Conservation (phyloP, 2,888 invertebrate genomes). For the Prenolepis imparis region DNA sequence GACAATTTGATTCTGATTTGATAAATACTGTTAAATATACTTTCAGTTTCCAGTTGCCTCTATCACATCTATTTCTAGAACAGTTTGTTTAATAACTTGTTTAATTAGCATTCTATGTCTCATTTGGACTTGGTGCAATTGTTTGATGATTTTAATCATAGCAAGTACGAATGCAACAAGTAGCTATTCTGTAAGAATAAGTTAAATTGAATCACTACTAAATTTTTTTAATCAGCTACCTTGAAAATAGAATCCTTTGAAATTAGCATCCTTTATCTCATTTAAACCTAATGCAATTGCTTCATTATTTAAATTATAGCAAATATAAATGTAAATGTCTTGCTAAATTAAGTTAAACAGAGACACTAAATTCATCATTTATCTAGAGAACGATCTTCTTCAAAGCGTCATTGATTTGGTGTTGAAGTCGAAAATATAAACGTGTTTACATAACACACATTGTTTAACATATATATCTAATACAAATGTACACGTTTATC, state of each 20-base stretch:
- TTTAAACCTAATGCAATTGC: background rate
- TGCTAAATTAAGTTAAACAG: constrained; percentile 18
- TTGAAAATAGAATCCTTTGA: constrained; percentile 7
- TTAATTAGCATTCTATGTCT: constrained; percentile 12
- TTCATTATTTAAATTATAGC: constrained; percentile 17
- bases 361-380: constrained; percentile 19
- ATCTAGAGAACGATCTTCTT: constrained; percentile 10
- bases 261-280: background rate
- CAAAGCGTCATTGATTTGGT: constrained; percentile 41
- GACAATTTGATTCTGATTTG: constrained; percentile 67
- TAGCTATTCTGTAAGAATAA: constrained; percentile 6
- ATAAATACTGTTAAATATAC: constrained; percentile 65
- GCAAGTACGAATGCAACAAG: constrained; percentile 1
- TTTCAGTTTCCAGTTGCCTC: constrained; percentile 27
- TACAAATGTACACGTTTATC: background rate
- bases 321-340: constrained; percentile 31
- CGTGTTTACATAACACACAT: background rate
- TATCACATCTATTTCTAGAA: constrained; percentile 45
- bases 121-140: constrained; percentile 17
- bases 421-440: constrained; percentile 3
- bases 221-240: background rate
- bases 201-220: background rate
- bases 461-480: constrained; percentile 1
- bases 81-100: constrained; percentile 14
- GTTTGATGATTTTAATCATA: background rate